Evolutionary conservation across 2,113 vertebrate genomes (phyloP).

Genomic region (Cynoglossus semilaevis): DNA sequence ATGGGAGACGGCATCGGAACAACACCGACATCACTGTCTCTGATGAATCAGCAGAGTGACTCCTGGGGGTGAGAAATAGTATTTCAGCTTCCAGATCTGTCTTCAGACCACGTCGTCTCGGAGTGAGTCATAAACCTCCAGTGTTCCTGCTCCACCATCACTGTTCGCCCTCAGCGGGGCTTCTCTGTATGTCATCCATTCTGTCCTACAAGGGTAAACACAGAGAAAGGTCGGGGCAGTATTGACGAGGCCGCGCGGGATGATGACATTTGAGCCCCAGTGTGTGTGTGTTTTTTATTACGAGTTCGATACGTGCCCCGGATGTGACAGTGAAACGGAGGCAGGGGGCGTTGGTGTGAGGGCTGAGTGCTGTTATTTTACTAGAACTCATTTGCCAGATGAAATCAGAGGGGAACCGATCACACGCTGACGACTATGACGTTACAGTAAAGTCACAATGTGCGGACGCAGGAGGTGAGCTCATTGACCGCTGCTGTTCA

Average conservation of each 20-base stretch:
- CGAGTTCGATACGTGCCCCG: slow-evolving; percentile 65
- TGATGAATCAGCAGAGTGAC: too few relatives aligned
- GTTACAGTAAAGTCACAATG: slow-evolving; percentile 6
- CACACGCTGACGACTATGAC: slow-evolving; percentile 21
- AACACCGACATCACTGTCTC: too few relatives aligned
- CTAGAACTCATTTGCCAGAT: slow-evolving; percentile 29
- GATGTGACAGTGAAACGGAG: slow-evolving; percentile 32
- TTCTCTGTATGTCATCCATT: slow-evolving; percentile 46
- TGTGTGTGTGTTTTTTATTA: slow-evolving; percentile 60
- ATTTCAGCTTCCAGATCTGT: slow-evolving; percentile 10
- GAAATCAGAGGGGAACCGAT: slow-evolving; percentile 31
- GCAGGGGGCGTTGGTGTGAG: slow-evolving; percentile 8
- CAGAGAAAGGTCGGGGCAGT: slow-evolving; percentile 65
- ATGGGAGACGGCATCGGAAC: too few relatives aligned
- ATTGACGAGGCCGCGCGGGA: slow-evolving; percentile 64
- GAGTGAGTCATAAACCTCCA: slow-evolving; percentile 1
- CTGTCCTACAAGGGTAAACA: slow-evolving; percentile 65
- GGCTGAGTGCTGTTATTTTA: slow-evolving; percentile 5
- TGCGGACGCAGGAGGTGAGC: slow-evolving; percentile 5
- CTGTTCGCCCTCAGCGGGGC: slow-evolving; percentile 23
- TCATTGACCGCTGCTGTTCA: slow-evolving; percentile 19
- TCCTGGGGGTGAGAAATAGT: slow-evolving; percentile 1
- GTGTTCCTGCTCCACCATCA: not conserved
- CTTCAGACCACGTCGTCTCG: not conserved
- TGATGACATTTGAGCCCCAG: slow-evolving; percentile 71